These are phyloP conservation scores for Yponomeuta cagnagella DNA, from an alignment of 2,888 invertebrate species.

Conservation along the genomic window DNA sequence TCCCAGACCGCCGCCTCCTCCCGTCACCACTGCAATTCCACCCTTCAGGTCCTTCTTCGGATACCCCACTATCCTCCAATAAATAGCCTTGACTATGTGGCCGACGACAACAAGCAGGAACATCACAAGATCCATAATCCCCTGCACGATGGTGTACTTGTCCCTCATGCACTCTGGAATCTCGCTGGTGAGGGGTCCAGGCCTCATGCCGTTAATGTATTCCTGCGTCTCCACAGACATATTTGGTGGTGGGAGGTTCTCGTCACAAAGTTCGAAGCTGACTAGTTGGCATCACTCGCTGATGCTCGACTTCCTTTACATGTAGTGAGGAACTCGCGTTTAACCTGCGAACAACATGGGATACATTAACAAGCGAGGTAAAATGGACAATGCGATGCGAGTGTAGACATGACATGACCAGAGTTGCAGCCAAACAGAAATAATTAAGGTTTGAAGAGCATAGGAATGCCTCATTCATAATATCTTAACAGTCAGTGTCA, in stretches of 20 bases:
- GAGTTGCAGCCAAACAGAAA: no score
- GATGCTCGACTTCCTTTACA: slow-evolving; percentile 10
- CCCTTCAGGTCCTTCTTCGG: slow-evolving; percentile 82
- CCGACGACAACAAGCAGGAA: slow-evolving; percentile 68
- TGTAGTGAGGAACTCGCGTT: neutral
- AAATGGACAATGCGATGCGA: neutral
- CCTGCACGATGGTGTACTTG: slow-evolving; percentile 69
- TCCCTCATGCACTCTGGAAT: slow-evolving; percentile 69
- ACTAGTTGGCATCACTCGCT: slow-evolving; percentile 37
- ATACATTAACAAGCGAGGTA: neutral
- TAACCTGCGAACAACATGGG: slow-evolving; percentile 4
- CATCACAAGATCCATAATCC: slow-evolving; percentile 73
- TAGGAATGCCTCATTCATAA: no score
- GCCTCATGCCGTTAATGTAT: slow-evolving; percentile 58
- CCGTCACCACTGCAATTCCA: slow-evolving; percentile 90
- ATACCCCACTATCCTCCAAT: slow-evolving; percentile 77
- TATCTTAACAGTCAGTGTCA: no score
- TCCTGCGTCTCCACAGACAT: slow-evolving; percentile 54
- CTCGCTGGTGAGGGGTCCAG: slow-evolving; percentile 62
- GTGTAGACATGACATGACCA: no score
- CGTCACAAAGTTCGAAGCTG: slow-evolving; percentile 35
- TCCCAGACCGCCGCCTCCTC: slow-evolving; percentile 91
- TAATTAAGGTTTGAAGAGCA: no score
- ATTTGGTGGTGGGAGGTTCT: slow-evolving; percentile 14
- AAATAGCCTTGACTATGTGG: slow-evolving; percentile 73